These are phyloP conservation scores for Agrypnus murinus DNA, from an alignment of 2,888 invertebrate genomes.

Conservation along the genomic window DNA sequence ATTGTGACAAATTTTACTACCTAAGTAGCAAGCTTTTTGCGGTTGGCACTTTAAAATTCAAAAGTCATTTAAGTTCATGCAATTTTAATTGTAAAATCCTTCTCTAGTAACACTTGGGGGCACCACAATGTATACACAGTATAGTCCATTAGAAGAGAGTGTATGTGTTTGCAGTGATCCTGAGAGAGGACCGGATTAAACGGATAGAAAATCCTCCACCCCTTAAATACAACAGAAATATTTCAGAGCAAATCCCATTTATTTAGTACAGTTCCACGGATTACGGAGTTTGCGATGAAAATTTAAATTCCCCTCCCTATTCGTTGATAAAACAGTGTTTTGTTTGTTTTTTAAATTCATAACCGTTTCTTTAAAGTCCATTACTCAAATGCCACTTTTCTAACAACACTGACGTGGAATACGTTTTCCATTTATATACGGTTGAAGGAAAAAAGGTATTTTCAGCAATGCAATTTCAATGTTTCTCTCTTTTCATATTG, in stretches of 20 bases:
- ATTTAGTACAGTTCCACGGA: slow-evolving; percentile 46
- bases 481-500: slow-evolving; percentile 20
- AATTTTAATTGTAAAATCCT: slow-evolving; percentile 31
- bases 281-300: slow-evolving; percentile 44
- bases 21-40: neutral
- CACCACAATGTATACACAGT: slow-evolving; percentile 24
- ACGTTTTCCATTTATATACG: slow-evolving; percentile 11
- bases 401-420: slow-evolving; percentile 4
- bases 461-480: slow-evolving; percentile 10
- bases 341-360: slow-evolving; percentile 33
- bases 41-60: slow-evolving; percentile 27
- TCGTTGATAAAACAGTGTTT: slow-evolving; percentile 28
- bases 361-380: slow-evolving; percentile 24
- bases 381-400: slow-evolving; percentile 21
- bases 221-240: slow-evolving; percentile 48
- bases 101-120: slow-evolving; percentile 15
- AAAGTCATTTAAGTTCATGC: slow-evolving; percentile 32
- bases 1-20: no score
- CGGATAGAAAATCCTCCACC: slow-evolving; percentile 38
- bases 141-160: slow-evolving; percentile 36
- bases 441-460: neutral
- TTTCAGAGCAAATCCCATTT: slow-evolving; percentile 48
- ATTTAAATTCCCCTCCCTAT: slow-evolving; percentile 36
- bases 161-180: slow-evolving; percentile 33
- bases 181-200: slow-evolving; percentile 42